Evolutionary conservation across 2,113 vertebrate genomes (phyloP).

Genomic region (Dermatemys mawii): DNA sequence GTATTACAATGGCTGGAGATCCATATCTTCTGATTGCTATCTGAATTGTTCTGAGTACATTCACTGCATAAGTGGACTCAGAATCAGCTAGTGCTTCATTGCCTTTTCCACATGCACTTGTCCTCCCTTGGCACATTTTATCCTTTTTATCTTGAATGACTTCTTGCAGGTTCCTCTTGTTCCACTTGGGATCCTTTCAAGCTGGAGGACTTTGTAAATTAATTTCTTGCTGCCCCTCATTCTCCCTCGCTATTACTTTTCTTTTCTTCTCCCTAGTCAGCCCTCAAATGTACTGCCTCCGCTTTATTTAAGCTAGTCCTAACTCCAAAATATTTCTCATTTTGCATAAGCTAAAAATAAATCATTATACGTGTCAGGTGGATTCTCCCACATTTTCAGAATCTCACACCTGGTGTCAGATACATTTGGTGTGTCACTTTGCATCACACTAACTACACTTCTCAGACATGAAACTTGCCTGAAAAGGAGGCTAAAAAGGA

Average conservation of each 20-base stretch:
- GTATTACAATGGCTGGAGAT: neutral
- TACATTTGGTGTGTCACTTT: fast-evolving
- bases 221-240: neutral
- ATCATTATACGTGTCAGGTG: fast-evolving
- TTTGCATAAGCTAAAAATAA: neutral
- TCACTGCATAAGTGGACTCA: neutral
- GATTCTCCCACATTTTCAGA: fast-evolving
- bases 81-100: neutral
- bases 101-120: neutral
- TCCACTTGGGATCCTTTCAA: neutral
- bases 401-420: fast-evolving
- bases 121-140: neutral
- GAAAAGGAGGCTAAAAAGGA: neutral
- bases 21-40: too few relatives aligned
- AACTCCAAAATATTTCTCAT: neutral
- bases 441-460: fast-evolving
- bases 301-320: neutral
- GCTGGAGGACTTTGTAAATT: neutral
- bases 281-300: neutral
- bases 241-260: neutral
- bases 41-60: neutral
- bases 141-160: neutral
- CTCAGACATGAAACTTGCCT: neutral
- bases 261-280: neutral
- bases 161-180: neutral